A percentile compares a stretch with the other conserved stretches of the same genome.
These are phyloP conservation scores for Drosophila miranda DNA, from an alignment of 1,140 invertebrate genomes.

Conservation along the genomic window DNA sequence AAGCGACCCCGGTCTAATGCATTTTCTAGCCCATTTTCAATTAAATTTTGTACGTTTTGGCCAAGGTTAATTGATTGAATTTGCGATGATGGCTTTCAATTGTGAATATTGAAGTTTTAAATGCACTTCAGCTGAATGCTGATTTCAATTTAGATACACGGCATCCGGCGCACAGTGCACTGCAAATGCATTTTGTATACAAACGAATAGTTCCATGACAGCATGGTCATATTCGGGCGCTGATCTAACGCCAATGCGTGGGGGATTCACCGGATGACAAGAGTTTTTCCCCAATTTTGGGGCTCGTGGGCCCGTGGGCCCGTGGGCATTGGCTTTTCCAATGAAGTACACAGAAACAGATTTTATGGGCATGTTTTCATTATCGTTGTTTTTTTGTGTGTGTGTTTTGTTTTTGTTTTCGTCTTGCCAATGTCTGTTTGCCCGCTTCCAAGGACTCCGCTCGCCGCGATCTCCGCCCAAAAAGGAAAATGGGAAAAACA, in stretches of 20 bases:
- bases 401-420: slow-evolving; percentile 49
- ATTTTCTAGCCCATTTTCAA: slow-evolving; percentile 72
- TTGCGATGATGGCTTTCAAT: slow-evolving; percentile 57
- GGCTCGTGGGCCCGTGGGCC: slow-evolving; percentile 21
- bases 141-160: slow-evolving; percentile 71
- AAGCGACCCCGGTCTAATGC: slow-evolving; percentile 54
- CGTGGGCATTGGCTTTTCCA: slow-evolving; percentile 48
- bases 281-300: slow-evolving; percentile 26
- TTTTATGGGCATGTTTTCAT: slow-evolving; percentile 58
- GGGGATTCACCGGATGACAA: slow-evolving; percentile 46
- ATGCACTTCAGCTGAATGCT: slow-evolving; percentile 69
- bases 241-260: slow-evolving; percentile 6
- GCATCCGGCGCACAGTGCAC: not conserved
- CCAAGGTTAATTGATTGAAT: slow-evolving; percentile 69
- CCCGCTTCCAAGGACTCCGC: slow-evolving; percentile 55
- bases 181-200: slow-evolving; percentile 51
- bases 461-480: slow-evolving; percentile 7
- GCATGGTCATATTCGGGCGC: slow-evolving; percentile 11
- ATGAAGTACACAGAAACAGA: slow-evolving; percentile 30
- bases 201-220: not conserved
- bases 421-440: slow-evolving; percentile 40
- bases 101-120: slow-evolving; percentile 65
- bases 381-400: slow-evolving; percentile 18
- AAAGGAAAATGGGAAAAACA: slow-evolving; percentile 47
- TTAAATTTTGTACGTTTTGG: slow-evolving; percentile 62